Percentiles rank a stretch among this genome's conserved stretches.
phyloP scores from a whole-genome alignment of 2,113 vertebrate species.

The Puma concolor region DNA sequence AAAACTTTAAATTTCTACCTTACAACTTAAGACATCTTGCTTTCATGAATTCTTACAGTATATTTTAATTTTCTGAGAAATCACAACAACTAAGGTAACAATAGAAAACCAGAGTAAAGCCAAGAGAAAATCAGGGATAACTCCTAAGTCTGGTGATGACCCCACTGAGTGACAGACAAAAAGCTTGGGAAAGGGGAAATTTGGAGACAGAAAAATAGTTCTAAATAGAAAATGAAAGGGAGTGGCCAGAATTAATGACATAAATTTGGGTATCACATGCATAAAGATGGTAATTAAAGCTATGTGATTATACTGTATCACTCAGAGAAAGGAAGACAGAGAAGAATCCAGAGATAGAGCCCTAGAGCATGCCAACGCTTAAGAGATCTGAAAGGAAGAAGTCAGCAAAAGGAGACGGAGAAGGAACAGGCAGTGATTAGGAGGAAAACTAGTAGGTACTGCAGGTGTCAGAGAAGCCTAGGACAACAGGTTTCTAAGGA shows the following conservation, averaged over 20 bases:
- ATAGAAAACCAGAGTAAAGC: neutral
- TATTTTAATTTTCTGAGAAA: slow-evolving; percentile 49
- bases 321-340: neutral
- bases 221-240: neutral
- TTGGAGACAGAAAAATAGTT: neutral
- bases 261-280: neutral
- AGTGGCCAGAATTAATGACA: neutral
- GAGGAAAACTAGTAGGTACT: neutral
- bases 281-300: slow-evolving; percentile 1
- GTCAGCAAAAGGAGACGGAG: neutral
- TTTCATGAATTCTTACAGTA: neutral
- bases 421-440: neutral
- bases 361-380: neutral
- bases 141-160: neutral
- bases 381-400: neutral
- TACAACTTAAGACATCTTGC: slow-evolving; percentile 7
- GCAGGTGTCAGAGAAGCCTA: neutral
- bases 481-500: neutral
- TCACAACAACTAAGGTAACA: neutral
- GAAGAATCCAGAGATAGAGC: neutral
- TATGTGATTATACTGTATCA: neutral
- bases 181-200: neutral
- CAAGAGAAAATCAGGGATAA: neutral
- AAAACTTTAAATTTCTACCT: neutral
- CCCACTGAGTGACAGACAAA: neutral